A percentile compares a stretch with the other conserved stretches of the same genome.
These are phyloP conservation scores for Tapirus indicus DNA, from an alignment of 2,797 vertebrate species.

Conservation along the genomic window DNA sequence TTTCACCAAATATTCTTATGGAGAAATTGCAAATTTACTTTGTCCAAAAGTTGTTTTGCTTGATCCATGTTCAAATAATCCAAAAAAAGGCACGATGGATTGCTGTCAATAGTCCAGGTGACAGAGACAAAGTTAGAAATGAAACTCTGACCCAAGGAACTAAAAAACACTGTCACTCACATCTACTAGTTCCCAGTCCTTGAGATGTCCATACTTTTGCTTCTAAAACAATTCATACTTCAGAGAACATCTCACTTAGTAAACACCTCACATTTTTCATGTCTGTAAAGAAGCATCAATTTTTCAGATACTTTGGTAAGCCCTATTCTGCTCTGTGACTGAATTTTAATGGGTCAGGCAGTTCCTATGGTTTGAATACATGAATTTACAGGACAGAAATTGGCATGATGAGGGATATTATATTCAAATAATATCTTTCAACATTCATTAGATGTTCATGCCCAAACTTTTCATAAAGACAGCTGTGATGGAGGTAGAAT, in stretches of 20 bases:
- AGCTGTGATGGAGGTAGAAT: not conserved
- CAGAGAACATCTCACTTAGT: not conserved
- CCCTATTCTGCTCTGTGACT: not conserved
- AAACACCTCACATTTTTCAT: not conserved
- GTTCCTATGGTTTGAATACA: not conserved
- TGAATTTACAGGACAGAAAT: not conserved
- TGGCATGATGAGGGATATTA: not conserved
- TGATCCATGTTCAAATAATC: not conserved
- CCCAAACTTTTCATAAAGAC: not conserved
- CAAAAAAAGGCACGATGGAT: not conserved
- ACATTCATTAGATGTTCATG: not conserved
- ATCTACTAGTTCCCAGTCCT: not conserved
- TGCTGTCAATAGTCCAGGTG: not conserved
- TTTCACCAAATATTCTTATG: not conserved
- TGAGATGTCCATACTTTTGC: not conserved
- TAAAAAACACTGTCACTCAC: not conserved
- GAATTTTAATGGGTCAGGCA: not conserved
- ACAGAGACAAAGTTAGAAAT: not conserved
- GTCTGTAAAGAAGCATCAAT: not conserved
- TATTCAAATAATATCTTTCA: not conserved
- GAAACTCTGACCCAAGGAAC: not conserved
- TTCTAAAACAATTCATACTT: not conserved
- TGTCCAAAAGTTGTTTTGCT: not conserved
- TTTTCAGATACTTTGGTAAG: not conserved
- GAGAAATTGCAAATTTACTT: not conserved